These are phyloP conservation scores for Nomada goodeniana DNA, from an alignment of 2,888 invertebrate species.

Conservation along the genomic window DNA sequence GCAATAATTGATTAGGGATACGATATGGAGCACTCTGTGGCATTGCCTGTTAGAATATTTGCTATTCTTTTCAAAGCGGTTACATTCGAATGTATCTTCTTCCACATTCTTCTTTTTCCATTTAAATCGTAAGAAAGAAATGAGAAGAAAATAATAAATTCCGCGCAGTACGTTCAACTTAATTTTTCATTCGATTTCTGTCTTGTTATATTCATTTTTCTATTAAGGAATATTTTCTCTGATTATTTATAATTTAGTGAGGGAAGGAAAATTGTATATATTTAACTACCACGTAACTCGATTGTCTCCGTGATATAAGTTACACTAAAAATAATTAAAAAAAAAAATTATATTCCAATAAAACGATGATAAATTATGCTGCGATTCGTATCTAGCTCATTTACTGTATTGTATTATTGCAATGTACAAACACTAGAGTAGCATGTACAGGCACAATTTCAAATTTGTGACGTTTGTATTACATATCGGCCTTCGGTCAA, in stretches of 20 bases:
- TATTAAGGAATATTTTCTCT: slow-evolving; percentile 11
- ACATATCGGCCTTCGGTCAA: slow-evolving; percentile 62
- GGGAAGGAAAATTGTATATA: slow-evolving; percentile 53
- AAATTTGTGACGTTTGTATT: slow-evolving; percentile 57
- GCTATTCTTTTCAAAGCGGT: slow-evolving; percentile 11
- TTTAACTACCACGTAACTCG: slow-evolving; percentile 22
- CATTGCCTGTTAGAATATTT: slow-evolving; percentile 71
- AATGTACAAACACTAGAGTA: slow-evolving; percentile 56
- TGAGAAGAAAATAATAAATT: not conserved
- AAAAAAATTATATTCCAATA: slow-evolving; percentile 17
- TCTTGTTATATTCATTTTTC: slow-evolving; percentile 20
- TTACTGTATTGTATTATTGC: slow-evolving; percentile 50
- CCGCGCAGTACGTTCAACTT: slow-evolving; percentile 7
- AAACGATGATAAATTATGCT: slow-evolving; percentile 41
- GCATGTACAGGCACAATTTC: slow-evolving; percentile 49
- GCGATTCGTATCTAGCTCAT: slow-evolving; percentile 42
- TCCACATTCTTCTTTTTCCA: slow-evolving; percentile 6
- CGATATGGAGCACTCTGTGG: slow-evolving; percentile 74
- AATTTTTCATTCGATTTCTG: slow-evolving; percentile 31
- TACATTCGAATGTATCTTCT: slow-evolving; percentile 19
- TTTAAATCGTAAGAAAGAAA: slow-evolving; percentile 7
- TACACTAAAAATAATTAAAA: slow-evolving; percentile 5
- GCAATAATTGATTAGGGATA: slow-evolving; percentile 76
- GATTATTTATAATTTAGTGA: slow-evolving; percentile 44
- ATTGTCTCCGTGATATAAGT: slow-evolving; percentile 36